Evolutionary conservation across 2,113 vertebrate species (phyloP), one percentile per base, ranked within the genome.

Genomic region (Cyphomyrus plagiostoma): DNA sequence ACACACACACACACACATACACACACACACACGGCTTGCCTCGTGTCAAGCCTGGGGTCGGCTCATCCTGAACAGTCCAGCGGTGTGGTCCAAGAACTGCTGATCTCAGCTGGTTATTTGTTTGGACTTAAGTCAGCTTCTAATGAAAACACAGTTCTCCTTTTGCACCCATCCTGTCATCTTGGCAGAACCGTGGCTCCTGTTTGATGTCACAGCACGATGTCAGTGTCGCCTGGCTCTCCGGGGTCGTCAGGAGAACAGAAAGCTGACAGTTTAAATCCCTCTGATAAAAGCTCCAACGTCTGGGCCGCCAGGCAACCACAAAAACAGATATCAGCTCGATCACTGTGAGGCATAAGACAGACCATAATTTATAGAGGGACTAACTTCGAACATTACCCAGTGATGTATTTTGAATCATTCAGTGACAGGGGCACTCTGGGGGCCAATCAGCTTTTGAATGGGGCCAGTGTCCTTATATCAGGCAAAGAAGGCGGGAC

Each of bases 211-310:
- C 7, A 26, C 10, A 11, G 62, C 62, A 70, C 10, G 62, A 80
- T 56, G 85, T 89, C 48, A 58, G 17, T 17, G 15, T 17, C 4
- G 30, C 10, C 11, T 4, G 9, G 15, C 46, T 74, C 26, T 0
- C 56, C 26, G 1, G 62, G 89, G 48, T 45, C 90, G 70, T 80
- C 87, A 90, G 91, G 91, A 88, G 90, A 87, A 90, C 19, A 84
- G 87, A 88, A 82, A 92, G 89, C 91, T 91, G 89, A 92, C 91
- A 86, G 45, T 86, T 89, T 74, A 89, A 87, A 93, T 88, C 92
- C 90, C 35, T 87, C 50, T 49, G 80, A 58, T 87, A 91, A 48
- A 89, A 92, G 56, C 56, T 62, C 56, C 21, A n/a, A 58, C 7
- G 56, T 58, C 56, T 62, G 56, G 21, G 56, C n/a, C 23, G 23